Evolutionary conservation across 1,140 invertebrate genomes (phyloP), one percentile per base, ranked within the genome.

Genomic region (Hermatobates lingyangjiaoensis): DNA sequence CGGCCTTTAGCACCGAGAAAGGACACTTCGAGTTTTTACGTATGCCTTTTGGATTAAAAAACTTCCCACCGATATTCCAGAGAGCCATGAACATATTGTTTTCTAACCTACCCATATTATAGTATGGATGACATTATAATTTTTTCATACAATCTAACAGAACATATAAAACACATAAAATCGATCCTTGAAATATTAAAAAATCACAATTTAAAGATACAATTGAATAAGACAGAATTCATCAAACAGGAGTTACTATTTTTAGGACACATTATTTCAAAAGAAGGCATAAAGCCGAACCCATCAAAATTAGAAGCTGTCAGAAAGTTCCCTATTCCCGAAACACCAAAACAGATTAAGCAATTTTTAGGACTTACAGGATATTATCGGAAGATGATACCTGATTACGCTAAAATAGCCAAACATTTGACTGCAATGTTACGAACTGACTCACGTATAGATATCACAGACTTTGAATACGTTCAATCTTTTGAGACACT

Each of bases 141-240:
- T 10, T 63, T 56, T 46, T 55, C 55, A 1, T 48, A 58, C 14
- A 61, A 51, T 12, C 52, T 71, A 27, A 55, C 64, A 53, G 50
- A 64, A 60, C 62, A 54, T 24, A 27, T 20, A 4, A 30, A 27
- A 65, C 48, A 50, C 56, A 48, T 67, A 27, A 48, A 45, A 45
- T 51, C 61, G 50, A 61, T 71, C 2, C 68, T 71, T 42, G 38
- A 61, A 54, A 58, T 34, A 52, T 48, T 72, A n/a, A 56, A 59
- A 45, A 26, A 62, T 52, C 45, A 61, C 52, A 64, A 64, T 46
- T 55, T 72, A 26, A 68, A 69, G 59, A 27, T 70, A 21, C 63
- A 72, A 58, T 64, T 64, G 0, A 59, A 62, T n/a, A 71, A 72
- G 59, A 71, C 67, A 49, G 59, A 66, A 51, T 72, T 73, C 57